Conservation (phyloP, 2,888 invertebrate genomes). For the Euplexia lucipara region DNA sequence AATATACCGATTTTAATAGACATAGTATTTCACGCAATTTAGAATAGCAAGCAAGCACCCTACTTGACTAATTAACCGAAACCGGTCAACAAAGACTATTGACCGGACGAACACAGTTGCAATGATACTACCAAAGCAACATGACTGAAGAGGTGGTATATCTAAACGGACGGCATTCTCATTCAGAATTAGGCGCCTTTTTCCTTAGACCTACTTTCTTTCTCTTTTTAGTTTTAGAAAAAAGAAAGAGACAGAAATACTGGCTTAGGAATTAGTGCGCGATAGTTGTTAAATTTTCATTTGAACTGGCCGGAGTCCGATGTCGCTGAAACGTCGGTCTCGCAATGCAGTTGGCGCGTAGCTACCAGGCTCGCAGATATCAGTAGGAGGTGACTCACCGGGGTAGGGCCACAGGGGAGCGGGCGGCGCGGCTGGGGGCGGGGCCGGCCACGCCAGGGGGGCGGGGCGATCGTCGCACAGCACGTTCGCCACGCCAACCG, state of each 20-base stretch:
- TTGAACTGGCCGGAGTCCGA: constrained; percentile 61
- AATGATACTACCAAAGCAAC: constrained; percentile 87
- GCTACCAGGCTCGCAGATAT: constrained; percentile 87
- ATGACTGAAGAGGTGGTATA: constrained; percentile 80
- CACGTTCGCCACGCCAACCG: constrained; percentile 92
- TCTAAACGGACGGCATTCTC: constrained; percentile 69
- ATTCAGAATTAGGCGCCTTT: constrained; percentile 68
- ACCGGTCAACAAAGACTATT: constrained; percentile 74
- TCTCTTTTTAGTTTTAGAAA: constrained; percentile 57
- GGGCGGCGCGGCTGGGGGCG: constrained; percentile 91
- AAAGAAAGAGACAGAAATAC: constrained; percentile 44
- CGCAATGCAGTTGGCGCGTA: constrained; percentile 90
- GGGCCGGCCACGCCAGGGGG: constrained; percentile 91
- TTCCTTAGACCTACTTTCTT: constrained; percentile 48
- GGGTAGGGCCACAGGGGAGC: constrained; percentile 96
- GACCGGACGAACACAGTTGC: constrained; percentile 83
- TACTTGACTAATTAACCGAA: constrained; percentile 59
- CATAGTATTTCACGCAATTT: constrained; percentile 10
- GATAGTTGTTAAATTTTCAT: constrained; percentile 57
- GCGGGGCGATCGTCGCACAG: constrained; percentile 92
- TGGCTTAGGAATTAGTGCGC: constrained; percentile 34
- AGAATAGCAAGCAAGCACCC: constrained; percentile 17
- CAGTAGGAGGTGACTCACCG: constrained; percentile 89
- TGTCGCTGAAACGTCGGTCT: constrained; percentile 81
- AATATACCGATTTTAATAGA: constrained; percentile 47